Conservation (phyloP, 1,140 invertebrate genomes). For the Artemia franciscana region DNA sequence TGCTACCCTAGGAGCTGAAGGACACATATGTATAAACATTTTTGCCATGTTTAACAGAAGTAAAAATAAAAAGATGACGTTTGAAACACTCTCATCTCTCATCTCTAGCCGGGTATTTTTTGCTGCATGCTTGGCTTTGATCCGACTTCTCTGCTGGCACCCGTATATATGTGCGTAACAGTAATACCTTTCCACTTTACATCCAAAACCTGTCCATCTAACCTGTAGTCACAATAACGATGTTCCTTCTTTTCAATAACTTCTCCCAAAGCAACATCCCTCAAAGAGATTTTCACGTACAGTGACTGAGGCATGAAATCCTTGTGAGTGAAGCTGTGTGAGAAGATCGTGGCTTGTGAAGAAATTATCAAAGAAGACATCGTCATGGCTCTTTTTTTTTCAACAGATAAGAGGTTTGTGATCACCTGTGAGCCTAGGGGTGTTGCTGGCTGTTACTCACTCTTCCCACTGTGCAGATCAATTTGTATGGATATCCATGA, state of each 20-base stretch:
- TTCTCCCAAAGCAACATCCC: background rate
- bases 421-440: background rate
- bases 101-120: too few species aligned
- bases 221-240: background rate
- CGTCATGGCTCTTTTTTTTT: background rate
- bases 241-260: background rate
- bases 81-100: too few species aligned
- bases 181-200: too few species aligned
- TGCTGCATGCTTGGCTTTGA: too few species aligned
- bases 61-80: too few species aligned
- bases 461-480: background rate
- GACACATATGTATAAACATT: too few species aligned
- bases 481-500: background rate
- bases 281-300: background rate
- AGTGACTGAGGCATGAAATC: background rate
- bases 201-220: background rate
- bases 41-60: too few species aligned
- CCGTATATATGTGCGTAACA: too few species aligned
- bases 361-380: background rate
- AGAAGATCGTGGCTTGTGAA: background rate
- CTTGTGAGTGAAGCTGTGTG: background rate
- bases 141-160: too few species aligned
- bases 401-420: background rate
- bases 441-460: background rate
- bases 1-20: too few species aligned